Base-by-base conservation (phyloP, 2,888 invertebrate species). In the Amphiduros pacificus region DNA sequence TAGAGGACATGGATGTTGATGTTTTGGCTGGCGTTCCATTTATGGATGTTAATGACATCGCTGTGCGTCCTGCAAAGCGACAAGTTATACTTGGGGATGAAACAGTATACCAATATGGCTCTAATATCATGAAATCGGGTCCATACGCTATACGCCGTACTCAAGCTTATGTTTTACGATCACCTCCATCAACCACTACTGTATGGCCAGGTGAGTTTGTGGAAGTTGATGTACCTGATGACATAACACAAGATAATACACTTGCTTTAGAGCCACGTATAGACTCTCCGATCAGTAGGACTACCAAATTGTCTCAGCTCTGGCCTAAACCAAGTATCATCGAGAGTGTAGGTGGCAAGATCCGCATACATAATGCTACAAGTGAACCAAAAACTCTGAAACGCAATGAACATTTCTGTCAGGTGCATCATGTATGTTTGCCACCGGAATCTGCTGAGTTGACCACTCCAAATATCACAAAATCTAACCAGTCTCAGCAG, bases 1-100 rank as follows among this genome's bases (percentile, higher is more conserved):
- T 69, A 2, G 62, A 65, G 26, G 36, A 65, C 53, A 31, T 67
- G 5, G 70, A 69, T 56, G 58, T 54, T 17, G 68, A 71, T 11
- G 36, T 61, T 31, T 27, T 61, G 14, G 67, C 67, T 0, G 71
- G 71, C 1, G 66, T 64, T 11, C 67, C 69, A 0, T 71, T 69
- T 26, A 71, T 72, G 67, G 56, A 55, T 27, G 11, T 2, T 11
- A 72, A 69, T 63, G 71, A 68, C 40, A 61, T 72, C 32, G 26
- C 61, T 9, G 51, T 69, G 22, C 61, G 67, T 11, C 66, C 67
- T 3, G 60, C 65, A 17, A 65, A 62, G 41, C 62, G 61, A 27
- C 51, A 61, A 52, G 59, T 68, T 14, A 22, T 22, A 22, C 9
- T 51, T 6, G 22, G 51, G n/a, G 28, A 51, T 51, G 51, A 24